Conservation (phyloP, 1,140 invertebrate genomes). For the Bradynema listronoti region DNA sequence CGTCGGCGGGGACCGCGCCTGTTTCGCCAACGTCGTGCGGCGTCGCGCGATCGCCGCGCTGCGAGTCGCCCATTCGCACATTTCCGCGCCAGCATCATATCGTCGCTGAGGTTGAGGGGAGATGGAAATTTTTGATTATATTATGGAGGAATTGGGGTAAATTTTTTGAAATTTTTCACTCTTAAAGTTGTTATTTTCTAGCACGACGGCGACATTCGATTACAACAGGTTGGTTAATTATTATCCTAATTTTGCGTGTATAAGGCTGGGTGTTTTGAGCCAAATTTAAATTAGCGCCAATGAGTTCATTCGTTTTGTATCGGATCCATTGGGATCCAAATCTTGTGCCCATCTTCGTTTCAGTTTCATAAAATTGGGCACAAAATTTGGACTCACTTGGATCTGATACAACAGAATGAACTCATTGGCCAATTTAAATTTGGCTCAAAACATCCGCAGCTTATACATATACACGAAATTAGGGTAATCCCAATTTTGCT, state of each 20-base stretch:
- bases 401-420: neutral
- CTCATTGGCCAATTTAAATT: slow-evolving; percentile 2
- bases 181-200: slow-evolving; percentile 11
- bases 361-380: neutral
- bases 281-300: neutral
- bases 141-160: neutral
- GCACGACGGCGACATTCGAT: slow-evolving; percentile 36
- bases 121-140: neutral
- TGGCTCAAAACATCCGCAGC: slow-evolving; percentile 14
- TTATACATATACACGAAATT: no score
- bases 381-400: neutral
- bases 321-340: neutral
- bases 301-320: neutral
- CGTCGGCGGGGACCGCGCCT: neutral
- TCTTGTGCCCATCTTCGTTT: neutral
- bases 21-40: slow-evolving; percentile 8
- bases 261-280: neutral
- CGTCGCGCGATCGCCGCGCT: neutral
- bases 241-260: slow-evolving; percentile 10
- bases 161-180: neutral
- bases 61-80: neutral
- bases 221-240: slow-evolving; percentile 27
- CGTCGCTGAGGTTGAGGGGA: neutral
- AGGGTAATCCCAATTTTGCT: slow-evolving; percentile 16
- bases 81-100: no score